Evolutionary conservation across 1,140 invertebrate genomes (phyloP).

Genomic region (Apis florea): DNA sequence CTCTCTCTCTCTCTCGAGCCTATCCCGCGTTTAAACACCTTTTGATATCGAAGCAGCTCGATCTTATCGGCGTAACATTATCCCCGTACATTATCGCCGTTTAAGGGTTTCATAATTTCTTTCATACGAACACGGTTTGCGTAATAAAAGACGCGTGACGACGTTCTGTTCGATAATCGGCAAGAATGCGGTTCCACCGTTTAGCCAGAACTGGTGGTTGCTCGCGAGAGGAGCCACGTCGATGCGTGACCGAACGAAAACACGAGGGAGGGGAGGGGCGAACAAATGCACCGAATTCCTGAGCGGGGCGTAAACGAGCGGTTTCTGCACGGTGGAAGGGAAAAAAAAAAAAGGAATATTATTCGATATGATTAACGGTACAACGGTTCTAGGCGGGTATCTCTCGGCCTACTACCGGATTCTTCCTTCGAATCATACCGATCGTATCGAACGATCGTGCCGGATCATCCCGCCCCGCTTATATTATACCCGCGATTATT

Average conservation of each 20-base stretch:
- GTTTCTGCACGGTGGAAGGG: background rate
- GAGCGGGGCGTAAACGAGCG: background rate
- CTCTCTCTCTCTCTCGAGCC: background rate
- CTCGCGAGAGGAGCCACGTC: no score
- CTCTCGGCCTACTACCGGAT: constrained; percentile 39
- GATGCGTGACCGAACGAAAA: no score
- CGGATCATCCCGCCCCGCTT: background rate
- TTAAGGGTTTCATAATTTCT: background rate
- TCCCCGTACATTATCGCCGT: background rate
- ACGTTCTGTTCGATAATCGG: constrained; percentile 19
- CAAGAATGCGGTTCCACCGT: constrained; percentile 21
- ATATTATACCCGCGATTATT: constrained; percentile 20
- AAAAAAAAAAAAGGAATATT: background rate
- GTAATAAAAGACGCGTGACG: constrained; percentile 32
- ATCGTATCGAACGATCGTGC: constrained; percentile 37
- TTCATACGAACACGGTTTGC: background rate
- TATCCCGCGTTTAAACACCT: background rate
- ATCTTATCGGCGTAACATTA: background rate
- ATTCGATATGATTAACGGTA: constrained; percentile 52
- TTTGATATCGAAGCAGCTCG: background rate
- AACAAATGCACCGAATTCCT: constrained; percentile 34
- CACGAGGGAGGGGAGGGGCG: no score
- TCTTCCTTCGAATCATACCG: constrained; percentile 49
- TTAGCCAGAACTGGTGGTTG: no score
- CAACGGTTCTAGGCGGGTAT: background rate